Base-by-base conservation (phyloP, 2,797 vertebrate genomes). In the Notolepis coatsorum region DNA sequence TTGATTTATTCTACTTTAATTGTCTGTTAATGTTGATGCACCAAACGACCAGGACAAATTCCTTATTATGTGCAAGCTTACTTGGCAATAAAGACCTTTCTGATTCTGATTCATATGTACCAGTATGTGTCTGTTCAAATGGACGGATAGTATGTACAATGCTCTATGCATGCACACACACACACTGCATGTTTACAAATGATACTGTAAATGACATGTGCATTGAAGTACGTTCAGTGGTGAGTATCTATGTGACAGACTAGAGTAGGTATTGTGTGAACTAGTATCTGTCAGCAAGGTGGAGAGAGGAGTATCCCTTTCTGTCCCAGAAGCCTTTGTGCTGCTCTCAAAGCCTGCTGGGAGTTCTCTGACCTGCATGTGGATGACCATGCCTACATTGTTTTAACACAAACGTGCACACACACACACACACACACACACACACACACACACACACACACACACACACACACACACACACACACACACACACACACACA, bases 291-390 rank as follows among this genome's bases (percentile, higher is more conserved):
- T 75, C 13, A 30, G 38, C 50, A 31, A 65, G 38, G n/a, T n/a
- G 68, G 63, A 69, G 42, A 37, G 17, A 30, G 38, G 20, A 54
- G 62, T 77, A 61, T 72, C 31, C 46, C 43, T 75, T 65, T 69
- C 47, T 54, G 50, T 66, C n/a, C n/a, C n/a, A n/a, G n/a, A n/a
- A n/a, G n/a, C n/a, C 60, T 61, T 15, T 2, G n/a, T 49, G 57
- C 54, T 38, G 42, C 65, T 49, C 61, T 57, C 33, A 24, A 75
- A 71, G 64, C 66, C 81, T 77, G 66, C 64, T 77, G 81, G 66
- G 73, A 80, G 33, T 59, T 52, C 41, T 55, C 41, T 55, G 63
- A 64, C 65, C 61, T 69, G 70, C 77, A 66, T 80, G 80, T 70
- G 72, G 74, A 75, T 75, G 54, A 21, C 55, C 46, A 47, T 8